Evolutionary conservation across 1,140 invertebrate genomes (phyloP), one percentile per base, ranked within the genome.

Genomic region (Brachionus angularis): DNA sequence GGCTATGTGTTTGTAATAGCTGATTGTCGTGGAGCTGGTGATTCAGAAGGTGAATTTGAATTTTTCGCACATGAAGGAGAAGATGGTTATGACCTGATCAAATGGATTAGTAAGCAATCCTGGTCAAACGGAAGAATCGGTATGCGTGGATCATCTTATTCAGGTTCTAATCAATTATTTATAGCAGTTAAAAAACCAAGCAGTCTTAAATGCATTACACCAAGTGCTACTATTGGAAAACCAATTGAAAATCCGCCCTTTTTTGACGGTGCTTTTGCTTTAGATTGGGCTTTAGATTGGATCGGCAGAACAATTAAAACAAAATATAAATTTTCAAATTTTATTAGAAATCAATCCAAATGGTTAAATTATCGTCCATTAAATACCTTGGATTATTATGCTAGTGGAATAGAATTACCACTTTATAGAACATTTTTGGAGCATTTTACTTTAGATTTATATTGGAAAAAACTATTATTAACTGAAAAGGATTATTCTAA

Each of bases 1-100:
- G 58, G 42, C 16, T 62, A 62, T 46, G 14, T 46, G 7, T 62
- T 62, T 27, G 42, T 62, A n/a, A 62, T 62, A 39, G 58, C 58
- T 10, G 58, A 62, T 36, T n/a, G 16, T 7, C 34, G 58, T 4
- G 58, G 58, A 27, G 18, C 58, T 1, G 58, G 58, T 12, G 33
- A 62, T 18, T 62, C 58, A 16, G 58, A 52, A 49, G 62, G 62
- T 52, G 25, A 34, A 7, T 47, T 49, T 21, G 31, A 36, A 34
- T 49, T 49, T 69, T 47, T 69, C 31, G 25, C 31, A 2, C 2
- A 39, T 1, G 62, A 69, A 29, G 62, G 62, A 23, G 8, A 49
- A 47, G 62, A 69, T 25, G 47, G 62, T 7, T 69, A 49, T 18
- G 62, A 69, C 31, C 34, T 69, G 14, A 69, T 69, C 14, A 44